Base-by-base conservation (phyloP, 2,797 vertebrate species). In the Gymnodraco acuticeps region DNA sequence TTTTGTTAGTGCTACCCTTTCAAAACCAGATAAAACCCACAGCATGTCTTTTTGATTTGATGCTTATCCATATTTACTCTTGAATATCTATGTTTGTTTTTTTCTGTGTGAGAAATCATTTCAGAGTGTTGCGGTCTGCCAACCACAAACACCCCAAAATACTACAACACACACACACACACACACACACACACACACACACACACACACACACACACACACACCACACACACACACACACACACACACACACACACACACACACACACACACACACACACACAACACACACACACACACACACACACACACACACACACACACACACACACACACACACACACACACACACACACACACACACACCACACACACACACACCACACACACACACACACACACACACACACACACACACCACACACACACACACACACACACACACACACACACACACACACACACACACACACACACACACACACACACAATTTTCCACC, bases 291-390 rank as follows among this genome's bases (percentile, higher is more conserved):
- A 23, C 23, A 23, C 23, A 23, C 23, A 23, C 23, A 23, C 23
- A 23, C 23, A 27, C 23, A 27, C 23, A 27, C 23, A 27, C 23
- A 27, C 23, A 27, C 23, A 27, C 23, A 3, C 23, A 27, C 23
- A 3, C 23, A 75, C 67, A 58, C 75, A 77, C 70, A 71, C 19
- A 64, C 58, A 83, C 17, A 6, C 23, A 3, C 23, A 27, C 23
- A 3, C 23, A 75, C 67, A 58, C 75, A 77, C 70, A 71, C 19
- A 64, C 58, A 83, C 17, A 47, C 90, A 91, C 89, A n/a, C 93
- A 89, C 91, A 93, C 87, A 82, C 93, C 90, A 83, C 17, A 47
- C 90, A 91, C 89, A n/a, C 93, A 89, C 91, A 93, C 87, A 82
- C 93, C n/a, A n/a, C n/a, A n/a, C n/a, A n/a, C n/a, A n/a, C n/a